phyloP scores from a whole-genome alignment of 2,797 vertebrate genomes.

The Myoxocephalus aenaeus region DNA sequence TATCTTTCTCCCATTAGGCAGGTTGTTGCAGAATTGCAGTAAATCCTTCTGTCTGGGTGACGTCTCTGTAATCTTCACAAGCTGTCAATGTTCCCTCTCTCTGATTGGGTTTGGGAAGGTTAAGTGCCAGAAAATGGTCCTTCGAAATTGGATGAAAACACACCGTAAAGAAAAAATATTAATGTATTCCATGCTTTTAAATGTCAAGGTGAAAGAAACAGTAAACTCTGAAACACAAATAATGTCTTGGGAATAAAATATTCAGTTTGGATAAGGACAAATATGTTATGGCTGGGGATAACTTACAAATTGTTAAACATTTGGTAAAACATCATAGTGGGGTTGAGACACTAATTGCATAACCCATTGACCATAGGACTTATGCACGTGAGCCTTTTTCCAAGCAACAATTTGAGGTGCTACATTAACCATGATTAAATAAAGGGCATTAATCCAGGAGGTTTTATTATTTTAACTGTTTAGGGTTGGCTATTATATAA shows the following conservation, averaged over 20 bases:
- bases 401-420: neutral
- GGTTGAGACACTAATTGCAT: neutral
- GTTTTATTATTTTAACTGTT: neutral
- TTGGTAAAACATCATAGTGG: neutral
- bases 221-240: neutral
- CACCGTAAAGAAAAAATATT: neutral
- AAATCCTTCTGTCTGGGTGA: conserved; percentile 18
- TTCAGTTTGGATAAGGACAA: neutral
- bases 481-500: neutral
- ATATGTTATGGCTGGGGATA: neutral
- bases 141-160: neutral
- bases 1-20: conserved; percentile 18
- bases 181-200: neutral
- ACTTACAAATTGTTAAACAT: neutral
- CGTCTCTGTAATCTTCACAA: conserved; percentile 25
- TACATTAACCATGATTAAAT: neutral
- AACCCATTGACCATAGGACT: neutral
- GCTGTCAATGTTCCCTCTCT: conserved; percentile 18
- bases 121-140: conserved; percentile 7
- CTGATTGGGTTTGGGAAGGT: conserved; percentile 20
- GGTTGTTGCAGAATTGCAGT: conserved; percentile 13
- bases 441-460: neutral
- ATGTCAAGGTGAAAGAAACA: conserved; percentile 14
- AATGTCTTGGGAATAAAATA: neutral
- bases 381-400: neutral